Base-by-base conservation (phyloP, 1,140 invertebrate species). In the Euwallacea fornicatus region DNA sequence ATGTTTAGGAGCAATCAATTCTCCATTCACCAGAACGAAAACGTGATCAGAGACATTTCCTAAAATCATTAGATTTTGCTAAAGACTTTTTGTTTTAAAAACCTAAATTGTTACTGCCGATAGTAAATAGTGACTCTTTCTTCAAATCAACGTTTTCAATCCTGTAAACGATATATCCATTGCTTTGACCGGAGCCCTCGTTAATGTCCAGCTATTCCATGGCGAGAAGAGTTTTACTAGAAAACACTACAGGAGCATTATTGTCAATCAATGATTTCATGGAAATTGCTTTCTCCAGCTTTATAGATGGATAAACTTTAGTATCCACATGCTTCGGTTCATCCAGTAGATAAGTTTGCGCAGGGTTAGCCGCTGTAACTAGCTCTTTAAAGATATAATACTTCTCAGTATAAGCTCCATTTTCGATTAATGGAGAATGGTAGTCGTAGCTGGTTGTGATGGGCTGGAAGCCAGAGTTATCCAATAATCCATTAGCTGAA, bases 181-280 rank as follows among this genome's bases (percentile, higher is more conserved):
- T 87, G 66, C 83, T 84, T 78, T 89, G 88, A 0, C 87, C 87
- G 71, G 80, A 83, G 7, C 79, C 80, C 60, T 83, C 79, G 73
- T 86, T 85, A n/a, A 87, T 83, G n/a, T 82, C 77, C n/a, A 88
- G 77, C 60, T 81, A 76, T 77, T 89, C 88, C 88, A 89, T 89
- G 15, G 82, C 73, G 2, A 83, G 50, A 10, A 80, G 54, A 41
- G 74, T 71, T 46, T 66, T 8, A 50, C 70, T 76, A 4, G 47
- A 8, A 7, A 62, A 55, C 76, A 41, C 71, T n/a, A 41, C 13
- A 33, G 73, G 76, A 59, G 71, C 15, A n/a, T 79, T 62, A 64
- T 77, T 67, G 42, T 75, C 43, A 10, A 82, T 58, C 21, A 83
- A 73, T 42, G 81, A 73, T 42, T 75, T 68, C 9, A 82, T 78